Evolutionary conservation across 2,797 vertebrate species (phyloP).

Genomic region (Melanotaenia parkinsoni): DNA sequence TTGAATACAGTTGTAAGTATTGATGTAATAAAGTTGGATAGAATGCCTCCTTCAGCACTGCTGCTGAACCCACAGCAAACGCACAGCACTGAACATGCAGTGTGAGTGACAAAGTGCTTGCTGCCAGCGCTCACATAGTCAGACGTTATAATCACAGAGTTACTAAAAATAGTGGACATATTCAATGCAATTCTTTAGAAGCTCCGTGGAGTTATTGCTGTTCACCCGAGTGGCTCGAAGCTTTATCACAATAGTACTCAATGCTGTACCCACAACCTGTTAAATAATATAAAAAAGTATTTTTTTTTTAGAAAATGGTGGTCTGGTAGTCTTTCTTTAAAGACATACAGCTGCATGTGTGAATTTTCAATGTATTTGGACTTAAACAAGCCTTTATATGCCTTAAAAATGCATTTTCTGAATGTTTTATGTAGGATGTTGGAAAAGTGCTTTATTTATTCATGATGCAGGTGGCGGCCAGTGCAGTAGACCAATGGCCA

Average conservation of each 20-base stretch:
- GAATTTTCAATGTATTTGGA: slow-evolving; percentile 6
- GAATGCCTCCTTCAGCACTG: slow-evolving; percentile 48
- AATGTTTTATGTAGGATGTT: slow-evolving; percentile 12
- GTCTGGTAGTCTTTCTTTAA: slow-evolving; percentile 46
- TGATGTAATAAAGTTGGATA: slow-evolving; percentile 46
- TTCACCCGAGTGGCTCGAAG: slow-evolving; percentile 21
- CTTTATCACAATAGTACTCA: slow-evolving; percentile 31
- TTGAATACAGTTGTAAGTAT: slow-evolving; percentile 35
- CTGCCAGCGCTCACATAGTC: slow-evolving; percentile 67
- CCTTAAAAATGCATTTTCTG: slow-evolving; percentile 53
- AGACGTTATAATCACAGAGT: slow-evolving; percentile 77
- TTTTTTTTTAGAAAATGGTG: slow-evolving; percentile 60
- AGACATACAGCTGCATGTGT: slow-evolving; percentile 28
- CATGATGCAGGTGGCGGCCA: slow-evolving; percentile 58
- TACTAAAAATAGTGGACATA: slow-evolving; percentile 72
- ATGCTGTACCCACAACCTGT: slow-evolving; percentile 22
- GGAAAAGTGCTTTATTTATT: slow-evolving; percentile 44
- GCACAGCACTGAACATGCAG: slow-evolving; percentile 40
- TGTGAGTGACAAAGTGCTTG: slow-evolving; percentile 70
- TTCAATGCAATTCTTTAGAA: slow-evolving; percentile 62
- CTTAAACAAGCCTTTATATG: slow-evolving; percentile 13
- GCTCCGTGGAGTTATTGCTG: slow-evolving; percentile 52
- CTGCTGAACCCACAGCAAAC: slow-evolving; percentile 51
- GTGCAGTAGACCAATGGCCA: slow-evolving; percentile 8
- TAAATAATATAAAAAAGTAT: slow-evolving; percentile 54